These are phyloP conservation scores for Dilophus febrilis DNA, from an alignment of 2,888 invertebrate species.

Conservation along the genomic window DNA sequence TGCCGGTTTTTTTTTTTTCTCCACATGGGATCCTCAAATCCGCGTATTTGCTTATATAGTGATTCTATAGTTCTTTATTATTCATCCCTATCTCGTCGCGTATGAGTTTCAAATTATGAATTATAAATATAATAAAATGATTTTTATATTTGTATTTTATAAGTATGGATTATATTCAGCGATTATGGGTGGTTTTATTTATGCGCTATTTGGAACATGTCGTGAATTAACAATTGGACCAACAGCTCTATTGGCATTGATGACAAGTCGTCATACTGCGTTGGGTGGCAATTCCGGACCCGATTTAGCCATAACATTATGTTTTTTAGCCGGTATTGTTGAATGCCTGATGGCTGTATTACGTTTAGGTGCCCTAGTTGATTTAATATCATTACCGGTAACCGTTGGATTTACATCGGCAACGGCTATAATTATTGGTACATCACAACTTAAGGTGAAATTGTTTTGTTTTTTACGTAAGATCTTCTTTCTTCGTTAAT, in stretches of 20 bases:
- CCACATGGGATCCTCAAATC: no score
- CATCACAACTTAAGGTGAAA: conserved; percentile 58
- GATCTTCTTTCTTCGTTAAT: no score
- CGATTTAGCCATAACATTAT: conserved; percentile 66
- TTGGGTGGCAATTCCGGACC: conserved; percentile 32
- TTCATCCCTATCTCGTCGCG: no score
- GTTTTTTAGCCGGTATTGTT: conserved; percentile 66
- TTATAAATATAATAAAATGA: neutral
- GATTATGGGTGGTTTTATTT: conserved; percentile 85
- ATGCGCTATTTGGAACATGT: conserved; percentile 75
- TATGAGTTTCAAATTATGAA: no score
- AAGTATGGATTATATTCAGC: conserved; percentile 92
- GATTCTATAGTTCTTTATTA: no score
- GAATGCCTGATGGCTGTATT: conserved; percentile 67
- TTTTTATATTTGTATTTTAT: conserved; percentile 16
- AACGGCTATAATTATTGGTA: conserved; percentile 76
- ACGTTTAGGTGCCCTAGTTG: conserved; percentile 69
- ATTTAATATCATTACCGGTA: conserved; percentile 79
- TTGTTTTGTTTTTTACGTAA: no score
- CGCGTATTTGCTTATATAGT: no score
- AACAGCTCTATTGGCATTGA: conserved; percentile 83
- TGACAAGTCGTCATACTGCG: conserved; percentile 53
- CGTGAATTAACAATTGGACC: conserved; percentile 80
- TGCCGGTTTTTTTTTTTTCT: no score
- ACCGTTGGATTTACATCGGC: conserved; percentile 83